phyloP scores from a whole-genome alignment of 2,113 vertebrate genomes.

The Ciconia boyciana region DNA sequence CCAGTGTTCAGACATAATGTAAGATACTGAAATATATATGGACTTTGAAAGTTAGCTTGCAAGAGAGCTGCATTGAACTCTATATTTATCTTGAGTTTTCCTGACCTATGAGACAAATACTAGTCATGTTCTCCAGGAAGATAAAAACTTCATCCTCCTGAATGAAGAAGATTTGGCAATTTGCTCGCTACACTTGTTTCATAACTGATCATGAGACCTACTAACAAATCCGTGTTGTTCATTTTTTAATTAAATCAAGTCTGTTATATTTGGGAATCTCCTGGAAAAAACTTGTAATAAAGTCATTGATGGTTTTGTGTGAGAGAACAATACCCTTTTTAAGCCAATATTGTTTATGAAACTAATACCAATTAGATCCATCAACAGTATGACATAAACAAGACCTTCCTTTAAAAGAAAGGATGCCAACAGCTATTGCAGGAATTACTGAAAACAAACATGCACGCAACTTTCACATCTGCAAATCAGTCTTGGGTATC shows the following conservation, averaged over 20 bases:
- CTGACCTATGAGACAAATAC: background rate
- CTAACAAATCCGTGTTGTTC: background rate
- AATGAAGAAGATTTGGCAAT: background rate
- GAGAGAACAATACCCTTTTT: background rate
- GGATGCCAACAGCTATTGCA: background rate
- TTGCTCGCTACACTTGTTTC: background rate
- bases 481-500: background rate
- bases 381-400: background rate
- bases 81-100: background rate
- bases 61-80: background rate
- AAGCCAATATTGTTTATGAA: background rate
- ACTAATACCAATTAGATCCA: background rate
- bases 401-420: background rate
- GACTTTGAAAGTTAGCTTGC: background rate
- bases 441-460: background rate
- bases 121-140: background rate
- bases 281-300: background rate
- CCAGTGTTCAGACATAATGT: background rate
- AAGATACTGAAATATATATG: background rate
- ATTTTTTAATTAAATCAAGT: slow-evolving; percentile 14
- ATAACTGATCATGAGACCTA: background rate
- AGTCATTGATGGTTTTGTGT: background rate
- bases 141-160: background rate
- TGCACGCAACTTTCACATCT: background rate
- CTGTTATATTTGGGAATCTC: slow-evolving; percentile 11